phyloP scores from a whole-genome alignment of 2,888 invertebrate genomes.

The Pardosa pseudoannulata region DNA sequence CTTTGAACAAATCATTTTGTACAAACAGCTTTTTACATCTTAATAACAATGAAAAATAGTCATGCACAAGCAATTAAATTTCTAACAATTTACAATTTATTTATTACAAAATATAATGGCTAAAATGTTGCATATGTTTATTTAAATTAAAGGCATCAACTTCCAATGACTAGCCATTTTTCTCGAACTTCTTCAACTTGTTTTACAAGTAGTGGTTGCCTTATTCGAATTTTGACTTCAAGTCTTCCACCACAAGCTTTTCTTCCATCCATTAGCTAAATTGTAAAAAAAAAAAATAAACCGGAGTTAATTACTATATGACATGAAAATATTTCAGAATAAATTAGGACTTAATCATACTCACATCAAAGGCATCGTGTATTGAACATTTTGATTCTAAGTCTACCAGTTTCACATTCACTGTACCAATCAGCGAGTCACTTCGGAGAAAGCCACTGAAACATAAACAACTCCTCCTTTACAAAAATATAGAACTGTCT shows the following conservation, averaged over 20 bases:
- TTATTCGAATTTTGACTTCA: constrained; percentile 90
- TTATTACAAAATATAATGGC: not conserved
- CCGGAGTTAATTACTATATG: not conserved
- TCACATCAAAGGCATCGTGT: constrained; percentile 95
- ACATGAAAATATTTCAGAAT: not conserved
- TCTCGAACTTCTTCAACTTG: constrained; percentile 92
- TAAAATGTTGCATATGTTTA: too few species aligned
- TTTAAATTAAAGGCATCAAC: constrained; percentile 61
- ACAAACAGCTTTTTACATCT: not conserved
- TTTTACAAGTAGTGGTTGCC: constrained; percentile 91
- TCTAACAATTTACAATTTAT: too few species aligned
- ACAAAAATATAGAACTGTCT: not conserved
- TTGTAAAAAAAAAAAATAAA: not conserved
- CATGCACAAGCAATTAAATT: not conserved
- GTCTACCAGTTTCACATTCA: constrained; percentile 89
- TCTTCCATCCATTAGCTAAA: constrained; percentile 91
- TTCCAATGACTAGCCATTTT: constrained; percentile 91
- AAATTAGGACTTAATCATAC: constrained; percentile 77
- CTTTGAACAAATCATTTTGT: not conserved
- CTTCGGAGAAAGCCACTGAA: constrained; percentile 93
- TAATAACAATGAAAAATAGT: not conserved
- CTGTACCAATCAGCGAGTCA: constrained; percentile 90
- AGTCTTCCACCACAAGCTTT: constrained; percentile 91
- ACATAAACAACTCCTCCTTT: constrained; percentile 48
- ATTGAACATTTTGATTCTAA: constrained; percentile 91